Evolutionary conservation across 1,140 invertebrate genomes (phyloP).

Genomic region (Artemia franciscana): DNA sequence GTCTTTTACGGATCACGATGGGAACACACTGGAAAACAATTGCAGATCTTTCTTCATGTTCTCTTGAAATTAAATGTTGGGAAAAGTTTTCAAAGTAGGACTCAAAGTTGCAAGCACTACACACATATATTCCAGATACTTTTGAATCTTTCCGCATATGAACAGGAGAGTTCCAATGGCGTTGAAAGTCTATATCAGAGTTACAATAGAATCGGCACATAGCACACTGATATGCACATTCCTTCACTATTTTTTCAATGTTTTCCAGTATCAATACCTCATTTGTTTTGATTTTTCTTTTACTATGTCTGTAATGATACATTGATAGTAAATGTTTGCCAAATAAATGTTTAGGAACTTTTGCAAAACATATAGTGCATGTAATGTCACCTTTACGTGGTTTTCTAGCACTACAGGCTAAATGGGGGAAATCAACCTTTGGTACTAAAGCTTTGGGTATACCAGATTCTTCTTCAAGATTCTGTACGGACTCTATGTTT

Average conservation of each 20-base stretch:
- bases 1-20: background rate
- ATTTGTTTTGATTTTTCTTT: slow-evolving; percentile 17
- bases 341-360: slow-evolving; percentile 37
- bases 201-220: slow-evolving; percentile 64
- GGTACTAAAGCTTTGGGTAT: background rate
- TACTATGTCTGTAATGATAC: slow-evolving; percentile 36
- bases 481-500: slow-evolving; percentile 31
- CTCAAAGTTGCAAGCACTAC: background rate
- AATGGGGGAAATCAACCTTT: background rate
- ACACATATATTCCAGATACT: slow-evolving; percentile 13
- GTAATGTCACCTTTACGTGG: background rate
- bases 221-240: slow-evolving; percentile 57
- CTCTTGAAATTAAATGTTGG: background rate
- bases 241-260: slow-evolving; percentile 43
- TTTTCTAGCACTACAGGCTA: background rate
- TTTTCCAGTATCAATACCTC: slow-evolving; percentile 40
- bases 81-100: background rate
- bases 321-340: slow-evolving; percentile 61
- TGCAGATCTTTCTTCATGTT: background rate
- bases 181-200: slow-evolving; percentile 38
- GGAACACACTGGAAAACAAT: background rate
- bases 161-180: slow-evolving; percentile 40
- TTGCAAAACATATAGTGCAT: slow-evolving; percentile 41
- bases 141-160: slow-evolving; percentile 28
- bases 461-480: too few relatives aligned